These are phyloP conservation scores for Serranus cabrilla DNA, from an alignment of 2,797 vertebrate genomes.

Conservation along the genomic window DNA sequence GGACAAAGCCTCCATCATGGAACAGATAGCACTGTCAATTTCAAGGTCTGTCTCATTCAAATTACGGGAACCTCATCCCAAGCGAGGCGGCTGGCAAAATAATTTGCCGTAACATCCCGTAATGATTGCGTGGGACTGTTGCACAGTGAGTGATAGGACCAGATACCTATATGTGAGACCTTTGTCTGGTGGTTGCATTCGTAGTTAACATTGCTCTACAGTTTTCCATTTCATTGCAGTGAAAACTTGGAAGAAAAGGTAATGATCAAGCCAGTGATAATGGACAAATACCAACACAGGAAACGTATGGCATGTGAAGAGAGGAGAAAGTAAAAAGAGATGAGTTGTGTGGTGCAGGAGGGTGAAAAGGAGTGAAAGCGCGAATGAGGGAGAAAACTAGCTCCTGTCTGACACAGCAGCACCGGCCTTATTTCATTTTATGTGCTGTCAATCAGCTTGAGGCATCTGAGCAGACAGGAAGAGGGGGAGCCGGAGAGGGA, in stretches of 20 bases:
- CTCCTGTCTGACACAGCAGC: conserved; percentile 72
- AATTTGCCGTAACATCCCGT: conserved; percentile 80
- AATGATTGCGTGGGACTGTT: conserved; percentile 77
- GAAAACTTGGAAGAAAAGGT: conserved; percentile 48
- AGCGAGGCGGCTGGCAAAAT: conserved; percentile 78
- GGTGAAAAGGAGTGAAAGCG: conserved; percentile 68
- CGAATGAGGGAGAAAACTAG: conserved; percentile 71
- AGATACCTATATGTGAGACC: conserved; percentile 70
- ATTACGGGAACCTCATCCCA: conserved; percentile 78
- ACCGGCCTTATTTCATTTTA: conserved; percentile 78
- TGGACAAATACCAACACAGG: conserved; percentile 66
- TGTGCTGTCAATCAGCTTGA: conserved; percentile 82
- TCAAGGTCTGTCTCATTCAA: conserved; percentile 85
- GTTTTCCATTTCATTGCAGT: conserved; percentile 50
- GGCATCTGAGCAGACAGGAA: conserved; percentile 68
- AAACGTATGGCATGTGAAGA: conserved; percentile 58
- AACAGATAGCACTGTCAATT: conserved; percentile 84
- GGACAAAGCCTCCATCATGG: conserved; percentile 82
- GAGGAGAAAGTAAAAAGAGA: conserved; percentile 34
- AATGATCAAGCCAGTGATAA: conserved; percentile 58
- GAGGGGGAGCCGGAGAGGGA: conserved; percentile 41
- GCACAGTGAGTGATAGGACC: conserved; percentile 65
- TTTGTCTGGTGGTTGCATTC: conserved; percentile 59
- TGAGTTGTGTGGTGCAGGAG: conserved; percentile 36
- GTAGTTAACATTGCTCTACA: conserved; percentile 50